Conservation (phyloP, 1,140 invertebrate genomes). For the Drosophila jambulina region DNA sequence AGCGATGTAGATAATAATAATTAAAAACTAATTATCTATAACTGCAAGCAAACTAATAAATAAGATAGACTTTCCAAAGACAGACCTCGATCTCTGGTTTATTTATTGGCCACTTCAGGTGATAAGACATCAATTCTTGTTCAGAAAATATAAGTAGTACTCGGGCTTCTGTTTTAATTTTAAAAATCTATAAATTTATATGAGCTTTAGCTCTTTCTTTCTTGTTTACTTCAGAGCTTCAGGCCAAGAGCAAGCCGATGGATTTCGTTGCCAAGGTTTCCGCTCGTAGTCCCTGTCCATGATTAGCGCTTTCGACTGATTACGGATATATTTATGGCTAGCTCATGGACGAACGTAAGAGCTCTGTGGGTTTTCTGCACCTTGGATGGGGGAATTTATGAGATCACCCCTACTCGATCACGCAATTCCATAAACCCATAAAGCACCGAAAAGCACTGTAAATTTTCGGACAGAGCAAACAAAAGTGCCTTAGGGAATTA, state of each 20-base stretch:
- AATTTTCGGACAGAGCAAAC: constrained; percentile 13
- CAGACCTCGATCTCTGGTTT: neutral
- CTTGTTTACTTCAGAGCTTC: neutral
- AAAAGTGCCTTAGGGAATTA: constrained; percentile 15
- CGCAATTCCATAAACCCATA: constrained; percentile 20
- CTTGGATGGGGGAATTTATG: constrained; percentile 34
- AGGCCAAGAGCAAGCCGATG: neutral
- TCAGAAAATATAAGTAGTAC: neutral
- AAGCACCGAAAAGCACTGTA: constrained; percentile 12
- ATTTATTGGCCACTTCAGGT: neutral
- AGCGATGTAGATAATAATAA: neutral
- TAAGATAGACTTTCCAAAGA: neutral
- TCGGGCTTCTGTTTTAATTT: neutral
- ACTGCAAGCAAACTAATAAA: neutral
- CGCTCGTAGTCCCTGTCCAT: no score
- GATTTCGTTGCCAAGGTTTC: constrained; percentile 30
- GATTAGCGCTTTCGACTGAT: constrained; percentile 8
- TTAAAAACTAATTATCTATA: constrained; percentile 12
- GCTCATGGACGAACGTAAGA: neutral
- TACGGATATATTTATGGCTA: constrained; percentile 21
- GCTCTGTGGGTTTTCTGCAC: neutral
- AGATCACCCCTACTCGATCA: constrained; percentile 10
- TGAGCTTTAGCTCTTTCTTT: neutral
- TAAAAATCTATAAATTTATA: constrained; percentile 4
- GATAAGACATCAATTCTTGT: neutral